phyloP scores from a whole-genome alignment of 2,113 vertebrate genomes.

The Agapornis roseicollis region DNA sequence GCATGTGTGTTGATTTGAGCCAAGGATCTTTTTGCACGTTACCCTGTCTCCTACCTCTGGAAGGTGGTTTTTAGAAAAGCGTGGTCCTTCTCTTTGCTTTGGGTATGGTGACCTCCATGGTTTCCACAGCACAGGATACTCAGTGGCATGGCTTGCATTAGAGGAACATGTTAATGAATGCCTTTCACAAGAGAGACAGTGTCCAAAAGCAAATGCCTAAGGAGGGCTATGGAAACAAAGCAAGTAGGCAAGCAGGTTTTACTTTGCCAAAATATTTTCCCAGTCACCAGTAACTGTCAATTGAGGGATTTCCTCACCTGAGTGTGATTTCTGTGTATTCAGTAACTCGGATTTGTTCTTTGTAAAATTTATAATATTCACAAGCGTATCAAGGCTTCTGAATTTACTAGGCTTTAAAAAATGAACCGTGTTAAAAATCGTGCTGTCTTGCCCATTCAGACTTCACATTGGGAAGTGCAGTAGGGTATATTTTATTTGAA shows the following conservation, averaged over 20 bases:
- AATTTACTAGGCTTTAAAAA: not conserved
- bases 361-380: not conserved
- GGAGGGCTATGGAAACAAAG: not conserved
- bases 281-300: not conserved
- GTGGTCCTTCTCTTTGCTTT: not conserved
- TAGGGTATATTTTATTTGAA: not conserved
- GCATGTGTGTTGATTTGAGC: not conserved
- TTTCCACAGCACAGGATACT: not conserved
- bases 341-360: not conserved
- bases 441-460: not conserved
- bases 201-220: not conserved
- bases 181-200: not conserved
- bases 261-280: not conserved
- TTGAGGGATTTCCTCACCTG: not conserved
- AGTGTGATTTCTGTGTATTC: not conserved
- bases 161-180: not conserved
- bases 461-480: not conserved
- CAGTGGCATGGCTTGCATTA: not conserved
- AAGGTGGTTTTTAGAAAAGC: not conserved
- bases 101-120: not conserved
- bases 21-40: not conserved
- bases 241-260: not conserved
- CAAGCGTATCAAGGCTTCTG: not conserved
- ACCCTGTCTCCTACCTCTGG: not conserved
- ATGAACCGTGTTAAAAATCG: not conserved